phyloP scores from a whole-genome alignment of 2,888 invertebrate genomes.

The Cyclophora albipunctata region DNA sequence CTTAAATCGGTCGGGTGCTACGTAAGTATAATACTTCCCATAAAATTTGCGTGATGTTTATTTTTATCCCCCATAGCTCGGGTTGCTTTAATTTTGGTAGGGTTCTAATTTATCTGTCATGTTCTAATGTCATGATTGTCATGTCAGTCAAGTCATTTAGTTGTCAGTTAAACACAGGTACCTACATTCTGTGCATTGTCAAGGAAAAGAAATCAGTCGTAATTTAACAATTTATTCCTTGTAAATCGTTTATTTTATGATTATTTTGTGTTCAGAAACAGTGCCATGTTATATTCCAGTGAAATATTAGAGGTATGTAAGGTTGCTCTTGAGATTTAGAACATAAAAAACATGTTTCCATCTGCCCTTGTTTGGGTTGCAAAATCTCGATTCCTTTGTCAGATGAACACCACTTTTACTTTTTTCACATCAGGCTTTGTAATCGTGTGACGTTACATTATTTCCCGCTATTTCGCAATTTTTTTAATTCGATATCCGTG shows the following conservation, averaged over 20 bases:
- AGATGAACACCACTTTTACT: constrained; percentile 64
- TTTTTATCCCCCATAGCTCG: constrained; percentile 12
- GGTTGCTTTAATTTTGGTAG: constrained; percentile 26
- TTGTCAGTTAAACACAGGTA: constrained; percentile 33
- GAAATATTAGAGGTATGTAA: constrained; percentile 38
- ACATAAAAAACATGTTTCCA: constrained; percentile 53
- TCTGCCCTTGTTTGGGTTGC: constrained; percentile 67
- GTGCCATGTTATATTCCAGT: constrained; percentile 48
- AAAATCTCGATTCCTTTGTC: constrained; percentile 69
- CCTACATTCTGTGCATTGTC: constrained; percentile 27
- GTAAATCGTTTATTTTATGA: constrained; percentile 47
- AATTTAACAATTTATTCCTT: constrained; percentile 49
- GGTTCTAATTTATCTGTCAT: constrained; percentile 34
- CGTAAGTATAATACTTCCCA: constrained; percentile 64
- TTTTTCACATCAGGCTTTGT: constrained; percentile 37
- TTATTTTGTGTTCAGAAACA: constrained; percentile 39
- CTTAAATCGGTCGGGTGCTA: constrained; percentile 65
- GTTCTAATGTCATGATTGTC: no score
- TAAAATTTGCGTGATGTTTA: constrained; percentile 22
- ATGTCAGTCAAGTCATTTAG: constrained; percentile 31
- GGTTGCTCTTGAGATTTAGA: constrained; percentile 22
- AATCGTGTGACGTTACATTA: constrained; percentile 21
- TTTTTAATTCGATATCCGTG: constrained; percentile 22
- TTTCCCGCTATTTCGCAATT: constrained; percentile 41
- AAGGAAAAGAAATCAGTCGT: constrained; percentile 50